phyloP scores from a whole-genome alignment of 1,140 invertebrate species.

The Hormaphis cornu region DNA sequence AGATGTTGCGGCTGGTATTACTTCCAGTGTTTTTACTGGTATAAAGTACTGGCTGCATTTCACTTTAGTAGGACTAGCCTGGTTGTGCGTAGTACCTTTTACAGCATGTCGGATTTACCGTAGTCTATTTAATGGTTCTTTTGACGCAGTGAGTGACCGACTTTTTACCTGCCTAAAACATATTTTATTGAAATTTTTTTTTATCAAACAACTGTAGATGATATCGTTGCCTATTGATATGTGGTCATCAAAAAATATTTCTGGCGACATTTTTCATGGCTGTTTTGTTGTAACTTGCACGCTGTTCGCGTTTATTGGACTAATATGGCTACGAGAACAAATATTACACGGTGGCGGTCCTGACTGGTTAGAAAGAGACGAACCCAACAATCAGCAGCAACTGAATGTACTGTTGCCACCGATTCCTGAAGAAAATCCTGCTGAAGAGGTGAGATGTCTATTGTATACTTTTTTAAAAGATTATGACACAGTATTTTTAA shows the following conservation, averaged over 20 bases:
- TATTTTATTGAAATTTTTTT: background rate
- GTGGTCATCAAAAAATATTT: conserved; percentile 84
- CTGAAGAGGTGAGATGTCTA: conserved; percentile 13
- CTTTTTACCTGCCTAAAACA: background rate
- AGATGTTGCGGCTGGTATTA: conserved; percentile 79
- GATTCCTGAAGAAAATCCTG: conserved; percentile 15
- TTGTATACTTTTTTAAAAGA: background rate
- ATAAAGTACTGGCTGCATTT: conserved; percentile 95
- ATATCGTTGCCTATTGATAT: conserved; percentile 84
- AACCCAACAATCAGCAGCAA: conserved; percentile 22
- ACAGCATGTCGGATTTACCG: conserved; percentile 94
- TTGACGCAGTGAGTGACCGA: conserved; percentile 51
- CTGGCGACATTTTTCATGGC: conserved; percentile 89
- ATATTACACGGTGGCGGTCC: conserved; percentile 94
- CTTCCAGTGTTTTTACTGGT: conserved; percentile 80
- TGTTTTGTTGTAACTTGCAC: conserved; percentile 95
- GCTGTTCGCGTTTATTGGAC: conserved; percentile 88
- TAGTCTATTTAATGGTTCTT: conserved; percentile 79
- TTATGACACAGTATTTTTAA: background rate
- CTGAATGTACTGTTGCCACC: conserved; percentile 12
- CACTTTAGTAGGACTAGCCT: conserved; percentile 88
- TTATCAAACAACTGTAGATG: conserved; percentile 43
- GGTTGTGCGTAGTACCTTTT: conserved; percentile 93
- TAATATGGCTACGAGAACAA: conserved; percentile 96
- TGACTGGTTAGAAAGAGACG: conserved; percentile 73